Conservation (phyloP, 2,113 vertebrate genomes). For the Gasterosteus aculeatus region DNA sequence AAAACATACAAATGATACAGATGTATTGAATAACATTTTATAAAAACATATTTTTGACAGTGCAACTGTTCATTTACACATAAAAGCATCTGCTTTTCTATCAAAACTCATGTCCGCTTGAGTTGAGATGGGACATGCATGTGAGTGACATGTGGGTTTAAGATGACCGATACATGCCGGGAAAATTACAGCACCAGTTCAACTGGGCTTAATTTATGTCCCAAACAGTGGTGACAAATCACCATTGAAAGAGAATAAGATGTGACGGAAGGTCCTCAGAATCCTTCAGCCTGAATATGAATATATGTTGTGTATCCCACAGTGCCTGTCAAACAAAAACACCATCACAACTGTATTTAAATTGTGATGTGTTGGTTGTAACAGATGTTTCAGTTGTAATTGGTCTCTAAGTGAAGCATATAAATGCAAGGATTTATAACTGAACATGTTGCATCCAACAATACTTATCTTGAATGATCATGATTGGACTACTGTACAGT, state of each 20-base stretch:
- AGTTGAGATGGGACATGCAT: conserved; percentile 26
- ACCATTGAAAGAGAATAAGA: conserved; percentile 22
- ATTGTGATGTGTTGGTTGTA: conserved; percentile 10
- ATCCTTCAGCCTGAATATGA: conserved; percentile 21
- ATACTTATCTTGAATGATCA: conserved; percentile 10
- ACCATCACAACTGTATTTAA: background rate
- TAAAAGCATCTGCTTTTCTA: conserved; percentile 31
- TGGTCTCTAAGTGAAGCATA: conserved; percentile 20
- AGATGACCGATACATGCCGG: conserved; percentile 15
- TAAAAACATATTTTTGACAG: background rate
- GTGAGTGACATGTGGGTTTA: conserved; percentile 5
- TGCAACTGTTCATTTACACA: conserved; percentile 6
- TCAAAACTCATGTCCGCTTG: conserved; percentile 21
- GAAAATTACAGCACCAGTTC: conserved; percentile 17
- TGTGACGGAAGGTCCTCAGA: conserved; percentile 10
- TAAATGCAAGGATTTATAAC: conserved; percentile 10
- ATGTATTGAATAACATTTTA: background rate
- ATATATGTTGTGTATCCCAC: background rate
- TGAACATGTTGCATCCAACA: background rate
- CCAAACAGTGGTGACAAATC: conserved; percentile 8
- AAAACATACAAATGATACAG: conserved; percentile 1
- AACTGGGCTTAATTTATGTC: conserved; percentile 5
- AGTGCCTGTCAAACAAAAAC: conserved; percentile 5
- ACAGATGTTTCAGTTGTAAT: conserved; percentile 44
- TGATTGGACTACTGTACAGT: background rate